A percentile compares a stretch with the other conserved stretches of the same genome.
These are phyloP conservation scores for Dione vanillae DNA, from an alignment of 2,888 invertebrate species.

Conservation along the genomic window DNA sequence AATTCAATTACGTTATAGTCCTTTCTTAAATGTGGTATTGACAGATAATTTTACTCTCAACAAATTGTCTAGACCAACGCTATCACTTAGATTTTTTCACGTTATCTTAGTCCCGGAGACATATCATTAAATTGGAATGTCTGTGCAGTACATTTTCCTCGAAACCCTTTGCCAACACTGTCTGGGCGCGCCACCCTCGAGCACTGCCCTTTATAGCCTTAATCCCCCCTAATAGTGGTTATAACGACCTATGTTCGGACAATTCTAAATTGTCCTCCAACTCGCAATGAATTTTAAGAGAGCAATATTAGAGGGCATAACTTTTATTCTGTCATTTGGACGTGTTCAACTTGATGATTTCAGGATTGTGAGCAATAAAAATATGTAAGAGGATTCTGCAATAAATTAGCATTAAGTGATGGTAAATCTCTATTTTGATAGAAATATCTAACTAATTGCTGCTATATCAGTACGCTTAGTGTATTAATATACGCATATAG, in stretches of 20 bases:
- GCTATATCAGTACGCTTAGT: not conserved
- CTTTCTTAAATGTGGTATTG: conserved; percentile 24
- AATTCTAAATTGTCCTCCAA: conserved; percentile 42
- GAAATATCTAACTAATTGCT: conserved; percentile 19
- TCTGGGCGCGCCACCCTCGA: conserved; percentile 35
- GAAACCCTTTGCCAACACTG: conserved; percentile 37
- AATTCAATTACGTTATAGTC: conserved; percentile 21
- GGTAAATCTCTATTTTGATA: conserved; percentile 8
- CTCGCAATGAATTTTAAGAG: conserved; percentile 47
- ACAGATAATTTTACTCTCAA: conserved; percentile 10
- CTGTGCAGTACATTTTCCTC: conserved; percentile 36
- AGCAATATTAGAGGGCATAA: conserved; percentile 38
- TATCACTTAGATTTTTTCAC: conserved; percentile 32
- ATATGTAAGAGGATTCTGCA: conserved; percentile 27
- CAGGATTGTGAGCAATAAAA: conserved; percentile 33
- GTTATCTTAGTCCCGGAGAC: conserved; percentile 30
- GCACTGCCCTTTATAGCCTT: conserved; percentile 40
- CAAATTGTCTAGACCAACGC: conserved; percentile 45
- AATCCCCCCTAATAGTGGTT: conserved; percentile 46
- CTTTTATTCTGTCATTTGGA: conserved; percentile 41
- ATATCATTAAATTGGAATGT: conserved; percentile 37
- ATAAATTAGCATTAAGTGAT: conserved; percentile 25
- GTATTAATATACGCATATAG: conserved; percentile 1
- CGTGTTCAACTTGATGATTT: conserved; percentile 36
- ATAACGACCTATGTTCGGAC: conserved; percentile 46